Base-by-base conservation (phyloP, 2,888 invertebrate genomes). In the Bugula neritina region DNA sequence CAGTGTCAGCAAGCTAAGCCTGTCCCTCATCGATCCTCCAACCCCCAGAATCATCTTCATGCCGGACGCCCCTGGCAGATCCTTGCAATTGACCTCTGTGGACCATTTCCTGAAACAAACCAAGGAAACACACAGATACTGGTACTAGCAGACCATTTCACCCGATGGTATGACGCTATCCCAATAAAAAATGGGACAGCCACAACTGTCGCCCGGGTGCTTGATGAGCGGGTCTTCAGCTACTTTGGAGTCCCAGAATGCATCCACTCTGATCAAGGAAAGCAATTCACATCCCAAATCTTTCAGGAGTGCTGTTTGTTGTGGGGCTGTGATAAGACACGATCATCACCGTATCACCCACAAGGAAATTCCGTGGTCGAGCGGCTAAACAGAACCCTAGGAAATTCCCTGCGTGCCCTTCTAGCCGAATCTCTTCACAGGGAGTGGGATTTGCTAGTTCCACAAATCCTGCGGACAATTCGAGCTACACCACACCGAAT, bases 111-210 rank as follows among this genome's bases (percentile, higher is more conserved):
- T 17, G 69, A 72, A 25, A 76, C 74, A 27, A 69, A 71, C 13
- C 72, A 72, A 69, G 72, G 72, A 3, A 76, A 77, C 58, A 43
- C 71, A 17, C 77, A 75, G 69, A 75, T 77, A 21, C 72, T 77
- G 54, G 76, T 78, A 10, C 25, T 73, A 10, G 57, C 71, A 1
- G 75, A 76, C 63, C 76, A 77, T 69, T 77, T 74, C 72, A 73
- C 75, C 5, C 76, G 75, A 54, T 76, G 75, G 75, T 70, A 31
- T 71, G 73, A 25, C 72, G 57, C 71, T 10, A 5, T 54, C 35
- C 13, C 57, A 21, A 5, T 57, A 23, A 21, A 5, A 57, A 25
- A 57, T 25, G 57, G 23, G 10, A 57, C 57, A 13, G 57, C 23
- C 57, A 10, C 23, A 25, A 25, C 25, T 5, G 57, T 57, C 5